Evolutionary conservation across 2,888 invertebrate species (phyloP).

Genomic region (Argynnis bischoffii): DNA sequence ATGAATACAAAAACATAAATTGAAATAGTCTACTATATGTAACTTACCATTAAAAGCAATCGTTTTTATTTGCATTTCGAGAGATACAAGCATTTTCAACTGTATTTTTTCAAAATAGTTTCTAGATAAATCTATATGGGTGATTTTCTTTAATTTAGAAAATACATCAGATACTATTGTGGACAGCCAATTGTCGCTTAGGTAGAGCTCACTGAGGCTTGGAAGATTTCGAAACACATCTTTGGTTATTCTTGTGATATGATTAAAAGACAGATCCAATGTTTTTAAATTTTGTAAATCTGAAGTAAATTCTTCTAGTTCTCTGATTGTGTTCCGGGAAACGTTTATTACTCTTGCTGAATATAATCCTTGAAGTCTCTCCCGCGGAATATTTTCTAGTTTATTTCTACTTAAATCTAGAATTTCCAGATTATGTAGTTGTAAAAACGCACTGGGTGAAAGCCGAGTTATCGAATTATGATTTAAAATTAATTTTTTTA

Average conservation of each 20-base stretch:
- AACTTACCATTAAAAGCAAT: conserved; percentile 90
- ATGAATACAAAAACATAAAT: not conserved
- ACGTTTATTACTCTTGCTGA: conserved; percentile 89
- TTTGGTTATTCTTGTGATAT: conserved; percentile 88
- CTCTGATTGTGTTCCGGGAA: conserved; percentile 91
- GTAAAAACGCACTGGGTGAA: conserved; percentile 92
- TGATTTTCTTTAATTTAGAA: conserved; percentile 87
- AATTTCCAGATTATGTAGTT: conserved; percentile 87
- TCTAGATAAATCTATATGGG: conserved; percentile 89
- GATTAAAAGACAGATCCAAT: conserved; percentile 92
- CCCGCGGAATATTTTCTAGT: conserved; percentile 91
- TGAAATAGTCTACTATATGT: not conserved
- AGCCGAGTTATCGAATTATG: conserved; percentile 89
- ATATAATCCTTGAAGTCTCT: conserved; percentile 90
- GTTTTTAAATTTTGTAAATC: conserved; percentile 90
- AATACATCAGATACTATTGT: conserved; percentile 90
- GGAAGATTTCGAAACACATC: conserved; percentile 89
- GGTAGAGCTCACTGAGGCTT: conserved; percentile 88
- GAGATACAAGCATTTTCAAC: conserved; percentile 87
- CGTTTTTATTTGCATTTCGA: conserved; percentile 92
- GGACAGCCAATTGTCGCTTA: conserved; percentile 92
- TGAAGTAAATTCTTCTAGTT: conserved; percentile 90
- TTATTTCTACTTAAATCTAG: conserved; percentile 92
- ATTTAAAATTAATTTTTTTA: conserved; percentile 88
- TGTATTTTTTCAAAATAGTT: conserved; percentile 93